Evolutionary conservation across 2,797 vertebrate genomes (phyloP).

Genomic region (Scyliorhinus canicula): DNA sequence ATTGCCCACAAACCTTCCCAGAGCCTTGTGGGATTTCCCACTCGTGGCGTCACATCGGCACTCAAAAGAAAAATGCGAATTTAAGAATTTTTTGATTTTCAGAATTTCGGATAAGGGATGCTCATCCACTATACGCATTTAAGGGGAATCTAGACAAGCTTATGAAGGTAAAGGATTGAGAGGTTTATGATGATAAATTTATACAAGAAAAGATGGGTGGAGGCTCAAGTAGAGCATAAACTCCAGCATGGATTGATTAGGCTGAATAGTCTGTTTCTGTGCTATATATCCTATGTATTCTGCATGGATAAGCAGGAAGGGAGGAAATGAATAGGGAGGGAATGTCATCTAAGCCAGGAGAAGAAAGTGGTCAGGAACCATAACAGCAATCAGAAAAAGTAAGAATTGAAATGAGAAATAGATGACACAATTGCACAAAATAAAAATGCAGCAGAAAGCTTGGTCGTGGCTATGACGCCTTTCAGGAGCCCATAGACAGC

Average conservation of each 20-base stretch:
- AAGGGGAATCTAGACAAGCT: not conserved
- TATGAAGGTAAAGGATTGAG: no score
- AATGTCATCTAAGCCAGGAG: not conserved
- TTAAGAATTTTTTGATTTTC: no score
- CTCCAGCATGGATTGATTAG: no score
- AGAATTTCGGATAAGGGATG: no score
- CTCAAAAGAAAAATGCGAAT: no score
- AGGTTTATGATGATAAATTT: not conserved
- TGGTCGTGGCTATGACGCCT: no score
- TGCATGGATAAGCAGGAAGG: not conserved
- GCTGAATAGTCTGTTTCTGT: no score
- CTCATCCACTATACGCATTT: no score
- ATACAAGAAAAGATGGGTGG: not conserved
- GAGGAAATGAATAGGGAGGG: not conserved
- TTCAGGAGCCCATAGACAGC: no score
- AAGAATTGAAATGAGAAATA: not conserved
- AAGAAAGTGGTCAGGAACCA: not conserved
- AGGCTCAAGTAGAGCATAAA: not conserved
- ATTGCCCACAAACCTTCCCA: no score
- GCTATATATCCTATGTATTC: not conserved
- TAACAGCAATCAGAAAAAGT: not conserved
- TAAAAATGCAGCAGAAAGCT: not conserved
- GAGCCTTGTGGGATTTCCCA: no score
- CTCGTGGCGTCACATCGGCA: no score
- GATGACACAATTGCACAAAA: not conserved